Percentiles rank a stretch among this genome's conserved stretches.
Evolutionary conservation across 2,113 vertebrate genomes (phyloP).

Genomic region (Helogale parvula): DNA sequence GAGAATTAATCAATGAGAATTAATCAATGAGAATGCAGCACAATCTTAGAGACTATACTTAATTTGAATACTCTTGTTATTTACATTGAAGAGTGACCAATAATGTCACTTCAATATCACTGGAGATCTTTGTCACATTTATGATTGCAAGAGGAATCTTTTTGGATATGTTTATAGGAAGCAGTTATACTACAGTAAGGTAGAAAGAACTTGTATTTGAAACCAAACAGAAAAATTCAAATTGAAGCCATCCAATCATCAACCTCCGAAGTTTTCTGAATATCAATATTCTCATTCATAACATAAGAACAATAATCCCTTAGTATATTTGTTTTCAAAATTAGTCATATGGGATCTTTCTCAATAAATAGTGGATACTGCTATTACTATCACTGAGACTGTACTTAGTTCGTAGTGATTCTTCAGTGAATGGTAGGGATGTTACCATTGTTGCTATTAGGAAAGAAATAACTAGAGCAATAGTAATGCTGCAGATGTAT

Average conservation of each 20-base stretch:
- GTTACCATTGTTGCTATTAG: background rate
- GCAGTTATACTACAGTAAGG: background rate
- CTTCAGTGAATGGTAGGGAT: background rate
- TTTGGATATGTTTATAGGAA: background rate
- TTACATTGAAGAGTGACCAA: background rate
- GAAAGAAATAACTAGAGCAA: background rate
- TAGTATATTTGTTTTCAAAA: background rate
- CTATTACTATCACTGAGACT: background rate
- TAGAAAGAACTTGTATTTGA: background rate
- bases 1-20: background rate
- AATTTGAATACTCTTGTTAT: background rate
- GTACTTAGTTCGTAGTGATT: background rate
- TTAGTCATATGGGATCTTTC: background rate
- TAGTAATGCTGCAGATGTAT: background rate
- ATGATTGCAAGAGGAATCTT: background rate
- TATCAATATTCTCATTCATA: background rate
- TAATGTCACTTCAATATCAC: background rate
- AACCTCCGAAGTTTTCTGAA: background rate
- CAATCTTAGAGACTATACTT: background rate
- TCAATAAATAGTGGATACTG: background rate
- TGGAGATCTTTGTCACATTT: background rate
- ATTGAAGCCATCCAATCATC: background rate
- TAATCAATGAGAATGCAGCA: background rate
- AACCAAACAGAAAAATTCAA: background rate
- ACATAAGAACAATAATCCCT: background rate